Conservation (phyloP, 1,140 invertebrate species). For the Drosophila fuyamai region DNA sequence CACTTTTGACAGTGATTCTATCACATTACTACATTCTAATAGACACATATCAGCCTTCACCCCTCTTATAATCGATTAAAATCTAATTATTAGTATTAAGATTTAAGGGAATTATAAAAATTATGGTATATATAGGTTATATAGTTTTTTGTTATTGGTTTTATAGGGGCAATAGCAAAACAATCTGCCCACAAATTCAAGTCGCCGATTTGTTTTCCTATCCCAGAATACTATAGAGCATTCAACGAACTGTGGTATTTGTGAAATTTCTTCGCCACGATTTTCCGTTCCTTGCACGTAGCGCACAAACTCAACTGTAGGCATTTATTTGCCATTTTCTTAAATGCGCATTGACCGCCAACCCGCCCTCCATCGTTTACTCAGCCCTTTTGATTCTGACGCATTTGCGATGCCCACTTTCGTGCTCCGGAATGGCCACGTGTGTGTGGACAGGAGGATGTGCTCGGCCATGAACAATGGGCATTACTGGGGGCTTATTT, state of each 20-base stretch:
- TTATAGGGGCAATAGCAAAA: no score
- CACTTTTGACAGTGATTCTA: no score
- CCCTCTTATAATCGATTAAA: no score
- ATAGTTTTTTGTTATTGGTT: no score
- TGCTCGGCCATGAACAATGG: conserved; percentile 49
- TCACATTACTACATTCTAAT: no score
- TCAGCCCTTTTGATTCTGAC: conserved; percentile 42
- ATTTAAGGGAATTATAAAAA: no score
- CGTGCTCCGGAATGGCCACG: conserved; percentile 37
- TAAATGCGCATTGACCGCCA: conserved; percentile 68
- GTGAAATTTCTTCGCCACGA: conserved; percentile 7
- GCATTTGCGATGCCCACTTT: conserved; percentile 58
- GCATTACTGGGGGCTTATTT: conserved; percentile 62
- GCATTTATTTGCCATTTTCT: conserved; percentile 58
- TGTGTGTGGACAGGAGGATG: conserved; percentile 31
- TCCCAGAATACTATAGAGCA: conserved; percentile 4
- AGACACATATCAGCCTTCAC: no score
- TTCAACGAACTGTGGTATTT: neutral
- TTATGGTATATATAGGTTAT: no score
- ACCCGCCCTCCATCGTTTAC: neutral
- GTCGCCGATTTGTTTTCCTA: no score
- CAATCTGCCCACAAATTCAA: no score
- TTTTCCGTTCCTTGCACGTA: conserved; percentile 37
- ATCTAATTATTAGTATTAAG: no score
- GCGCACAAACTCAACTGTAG: conserved; percentile 33